Evolutionary conservation across 1,140 invertebrate species (phyloP), one percentile per base, ranked within the genome.

Genomic region (Bombus superbus): DNA sequence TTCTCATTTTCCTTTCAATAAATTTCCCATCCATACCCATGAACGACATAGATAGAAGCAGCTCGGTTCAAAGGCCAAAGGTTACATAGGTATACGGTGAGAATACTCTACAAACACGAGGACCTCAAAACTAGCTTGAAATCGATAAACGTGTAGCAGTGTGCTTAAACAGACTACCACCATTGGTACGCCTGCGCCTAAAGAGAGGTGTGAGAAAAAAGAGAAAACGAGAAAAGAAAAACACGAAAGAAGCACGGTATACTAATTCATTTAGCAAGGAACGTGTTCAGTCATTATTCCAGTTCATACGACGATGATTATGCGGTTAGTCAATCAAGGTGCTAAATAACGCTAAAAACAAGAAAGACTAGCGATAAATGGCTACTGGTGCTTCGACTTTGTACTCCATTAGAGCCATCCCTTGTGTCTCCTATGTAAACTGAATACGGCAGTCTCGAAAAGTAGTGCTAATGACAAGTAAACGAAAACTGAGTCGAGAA

Each of bases 261-360:
- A 88, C 89, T 92, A 92, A 92, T 88, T 92, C 83, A 86, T 86
- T 92, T 92, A 91, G 90, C 72, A 72, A 82, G 87, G 42, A 42
- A 64, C 75, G 18, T 59, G 75, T 40, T 57, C 79, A 44, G 74
- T 81, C 71, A 85, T 91, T 91, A 89, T 91, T 91, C 88, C 81
- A 87, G 85, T 86, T 87, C 87, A 72, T 86, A 88, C 90, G 71
- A 69, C 82, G 84, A 87, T 90, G 86, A 92, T 92, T 91, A 89
- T 83, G 84, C 81, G 87, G 90, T 91, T 86, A 87, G 86, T 91
- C 85, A 87, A 86, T 84, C 87, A 75, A 79, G 35, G 86, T 89
- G 91, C 86, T 92, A 92, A 92, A 92, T 81, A 62, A 82, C 81
- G 87, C 89, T 92, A 92, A 92, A 92, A 92, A 81, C 86, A 83